Evolutionary conservation across 2,113 vertebrate species (phyloP).

Genomic region (Sander vitreus): DNA sequence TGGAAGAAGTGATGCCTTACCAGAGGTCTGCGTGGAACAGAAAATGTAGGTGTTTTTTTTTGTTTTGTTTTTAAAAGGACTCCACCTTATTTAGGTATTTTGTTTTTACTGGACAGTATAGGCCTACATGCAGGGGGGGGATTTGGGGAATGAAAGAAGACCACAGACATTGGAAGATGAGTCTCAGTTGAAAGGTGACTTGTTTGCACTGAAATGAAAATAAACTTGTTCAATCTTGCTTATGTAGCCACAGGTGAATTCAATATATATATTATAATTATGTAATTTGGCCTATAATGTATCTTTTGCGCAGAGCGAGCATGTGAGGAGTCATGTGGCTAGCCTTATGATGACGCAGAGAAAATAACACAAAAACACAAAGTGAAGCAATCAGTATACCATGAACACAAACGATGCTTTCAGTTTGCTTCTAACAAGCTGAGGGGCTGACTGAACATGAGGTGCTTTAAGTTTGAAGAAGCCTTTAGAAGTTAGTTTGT

Average conservation of each 20-base stretch:
- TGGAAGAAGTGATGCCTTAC: conserved; percentile 73
- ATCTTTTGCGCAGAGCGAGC: conserved; percentile 1
- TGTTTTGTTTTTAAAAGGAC: not conserved
- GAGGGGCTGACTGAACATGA: not conserved
- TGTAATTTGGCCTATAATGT: conserved; percentile 9
- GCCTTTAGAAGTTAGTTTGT: not conserved
- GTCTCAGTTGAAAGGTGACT: not conserved
- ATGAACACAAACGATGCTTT: conserved; percentile 25
- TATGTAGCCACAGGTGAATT: not conserved
- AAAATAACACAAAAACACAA: not conserved
- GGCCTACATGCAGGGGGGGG: not conserved
- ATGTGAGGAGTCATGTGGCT: conserved; percentile 29
- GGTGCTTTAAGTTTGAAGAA: not conserved
- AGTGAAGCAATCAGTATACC: not conserved
- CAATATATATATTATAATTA: no score
- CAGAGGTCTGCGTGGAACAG: conserved; percentile 46
- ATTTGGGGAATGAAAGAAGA: not conserved
- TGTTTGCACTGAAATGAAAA: not conserved
- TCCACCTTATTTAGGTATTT: conserved; percentile 54
- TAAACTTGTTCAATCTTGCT: not conserved
- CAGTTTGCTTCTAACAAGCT: not conserved
- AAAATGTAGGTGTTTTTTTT: conserved; percentile 31
- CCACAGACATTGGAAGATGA: not conserved
- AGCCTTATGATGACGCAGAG: not conserved
- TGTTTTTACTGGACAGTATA: conserved; percentile 33